Evolutionary conservation across 2,113 vertebrate species (phyloP).

Genomic region (Burhinus oedicnemus): DNA sequence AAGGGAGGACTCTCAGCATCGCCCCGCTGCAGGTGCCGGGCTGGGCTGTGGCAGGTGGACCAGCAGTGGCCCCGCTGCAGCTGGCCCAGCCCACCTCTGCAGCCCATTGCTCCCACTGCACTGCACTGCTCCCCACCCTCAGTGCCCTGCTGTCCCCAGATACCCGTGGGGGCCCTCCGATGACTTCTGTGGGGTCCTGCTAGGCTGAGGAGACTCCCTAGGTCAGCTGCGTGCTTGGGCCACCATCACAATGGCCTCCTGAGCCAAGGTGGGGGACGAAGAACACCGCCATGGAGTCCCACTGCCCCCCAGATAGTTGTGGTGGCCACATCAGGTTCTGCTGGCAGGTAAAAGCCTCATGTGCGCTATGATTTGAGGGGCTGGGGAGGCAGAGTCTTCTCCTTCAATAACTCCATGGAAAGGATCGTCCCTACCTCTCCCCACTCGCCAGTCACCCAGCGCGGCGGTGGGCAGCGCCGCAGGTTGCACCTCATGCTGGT

Average conservation of each 20-base stretch:
- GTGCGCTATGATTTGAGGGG: not conserved
- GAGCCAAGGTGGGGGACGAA: not conserved
- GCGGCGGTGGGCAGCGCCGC: conserved; percentile 91
- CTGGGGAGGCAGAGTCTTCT: not conserved
- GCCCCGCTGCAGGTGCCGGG: accelerated
- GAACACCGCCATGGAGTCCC: accelerated
- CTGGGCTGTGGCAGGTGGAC: not conserved
- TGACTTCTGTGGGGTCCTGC: not conserved
- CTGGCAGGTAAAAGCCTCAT: not conserved
- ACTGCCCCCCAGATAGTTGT: not conserved
- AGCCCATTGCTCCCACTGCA: not conserved
- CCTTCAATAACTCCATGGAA: not conserved
- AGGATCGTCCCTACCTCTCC: conserved; percentile 82
- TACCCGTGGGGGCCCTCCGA: not conserved
- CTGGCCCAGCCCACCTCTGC: not conserved
- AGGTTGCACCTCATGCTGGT: conserved; percentile 94
- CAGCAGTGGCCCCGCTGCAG: not conserved
- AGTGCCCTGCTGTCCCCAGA: not conserved
- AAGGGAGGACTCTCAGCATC: not conserved
- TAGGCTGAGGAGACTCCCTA: not conserved
- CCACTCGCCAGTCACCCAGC: conserved; percentile 93
- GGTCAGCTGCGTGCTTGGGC: not conserved
- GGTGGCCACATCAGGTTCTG: not conserved
- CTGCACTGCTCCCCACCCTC: not conserved
- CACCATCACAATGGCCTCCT: not conserved